Evolutionary conservation across 2,797 vertebrate genomes (phyloP), one percentile per base, ranked within the genome.

Genomic region (Artibeus lituratus): DNA sequence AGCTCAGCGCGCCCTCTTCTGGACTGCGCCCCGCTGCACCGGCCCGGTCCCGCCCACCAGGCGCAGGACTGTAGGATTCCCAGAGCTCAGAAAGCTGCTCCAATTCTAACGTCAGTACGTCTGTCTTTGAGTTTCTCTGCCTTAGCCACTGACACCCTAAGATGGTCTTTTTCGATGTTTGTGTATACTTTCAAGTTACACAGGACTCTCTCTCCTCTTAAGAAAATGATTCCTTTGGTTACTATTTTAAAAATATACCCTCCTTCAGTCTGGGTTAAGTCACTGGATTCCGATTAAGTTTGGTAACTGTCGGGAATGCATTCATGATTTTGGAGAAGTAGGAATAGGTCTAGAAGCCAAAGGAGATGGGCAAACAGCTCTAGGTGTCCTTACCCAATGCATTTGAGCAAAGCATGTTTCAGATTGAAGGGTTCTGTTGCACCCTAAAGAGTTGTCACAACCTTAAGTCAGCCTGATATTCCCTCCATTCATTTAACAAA

Each of bases 1-100:
- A 93, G 83, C 87, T 91, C 32, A 37, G 90, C 47, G 96, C 87
- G 94, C 98, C 97, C 98, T 97, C 98, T 98, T 53, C 97, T 97
- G 98, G 96, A 57, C 65, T 29, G 1, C 29, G 32, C 49, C 76
- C 49, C 62, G 19, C 6, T 73, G 87, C 80, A 87, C 47, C 82
- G 29, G n/a, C 81, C 24, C 0, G 5, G 24, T 32, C 82, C 37
- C 74, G 51, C 26, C 47, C 21, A 8, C 21, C 24, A 16, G 51
- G 19, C 6, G 39, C 83, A 2, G 15, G 42, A 55, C 6, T 0
- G 42, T 5, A 21, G 26, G 91, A 69, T 15, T 83, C 35, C 53
- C 1, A 32, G 35, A 2, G 12, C 42, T 37, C 35, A n/a, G 26
- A 95, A 85, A 70, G 47, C 62, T 3, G 21, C 37, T 55, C 69